Conservation (phyloP, 2,888 invertebrate species). For the Ommatoiulus sabulosus region DNA sequence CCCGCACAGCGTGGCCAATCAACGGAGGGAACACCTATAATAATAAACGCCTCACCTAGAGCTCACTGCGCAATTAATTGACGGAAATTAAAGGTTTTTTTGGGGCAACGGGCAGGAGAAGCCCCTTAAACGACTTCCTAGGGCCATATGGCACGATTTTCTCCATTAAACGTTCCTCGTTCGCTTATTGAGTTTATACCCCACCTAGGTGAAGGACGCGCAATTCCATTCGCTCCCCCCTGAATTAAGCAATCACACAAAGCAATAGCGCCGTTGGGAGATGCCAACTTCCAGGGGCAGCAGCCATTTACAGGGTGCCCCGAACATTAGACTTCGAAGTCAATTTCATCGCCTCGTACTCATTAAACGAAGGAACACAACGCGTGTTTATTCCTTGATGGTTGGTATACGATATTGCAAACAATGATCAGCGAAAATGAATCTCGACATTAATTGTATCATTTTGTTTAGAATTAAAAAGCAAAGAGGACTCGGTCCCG, state of each 20-base stretch:
- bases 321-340: too few relatives aligned
- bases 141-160: neutral
- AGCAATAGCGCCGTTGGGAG: neutral
- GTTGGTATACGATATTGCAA: too few relatives aligned
- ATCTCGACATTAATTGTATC: too few relatives aligned
- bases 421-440: too few relatives aligned
- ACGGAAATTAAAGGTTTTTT: neutral
- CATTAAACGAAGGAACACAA: too few relatives aligned
- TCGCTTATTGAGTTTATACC: neutral
- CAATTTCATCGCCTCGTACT: too few relatives aligned
- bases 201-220: neutral
- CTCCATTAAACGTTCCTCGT: neutral
- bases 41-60: neutral
- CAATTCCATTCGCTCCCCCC: neutral
- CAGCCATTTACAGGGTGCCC: neutral
- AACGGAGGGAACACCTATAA: neutral
- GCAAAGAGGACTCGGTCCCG: too few relatives aligned
- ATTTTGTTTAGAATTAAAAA: too few relatives aligned
- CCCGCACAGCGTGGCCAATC: neutral
- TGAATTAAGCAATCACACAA: slow-evolving; percentile 8
- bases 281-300: neutral
- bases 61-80: neutral
- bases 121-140: neutral
- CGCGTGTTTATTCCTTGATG: too few relatives aligned
- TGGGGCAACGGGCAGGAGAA: neutral